A percentile compares a stretch with the other conserved stretches of the same genome.
These are phyloP conservation scores for Enteromius unitaeniatus DNA, from an alignment of 2,797 vertebrate species.

Conservation along the genomic window DNA sequence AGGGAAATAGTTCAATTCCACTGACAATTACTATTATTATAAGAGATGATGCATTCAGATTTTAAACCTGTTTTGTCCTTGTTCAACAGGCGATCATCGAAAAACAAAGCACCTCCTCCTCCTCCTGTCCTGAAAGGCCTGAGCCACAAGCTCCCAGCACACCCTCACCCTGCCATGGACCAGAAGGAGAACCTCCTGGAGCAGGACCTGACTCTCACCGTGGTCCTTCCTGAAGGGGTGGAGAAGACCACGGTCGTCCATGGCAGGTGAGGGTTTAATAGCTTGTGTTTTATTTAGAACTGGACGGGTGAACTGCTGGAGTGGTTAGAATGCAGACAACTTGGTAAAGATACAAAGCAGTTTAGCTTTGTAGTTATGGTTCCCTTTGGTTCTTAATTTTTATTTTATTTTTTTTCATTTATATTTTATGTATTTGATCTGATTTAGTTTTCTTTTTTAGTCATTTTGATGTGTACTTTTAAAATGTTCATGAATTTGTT, in stretches of 20 bases:
- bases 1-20: neutral
- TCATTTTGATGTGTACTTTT: too few relatives aligned
- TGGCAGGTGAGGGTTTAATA: slow-evolving; percentile 83
- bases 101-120: slow-evolving; percentile 91
- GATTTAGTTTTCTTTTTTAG: neutral
- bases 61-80: neutral
- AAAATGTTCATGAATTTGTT: too few relatives aligned
- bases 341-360: neutral
- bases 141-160: slow-evolving; percentile 76
- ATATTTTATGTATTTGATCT: too few relatives aligned
- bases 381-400: neutral
- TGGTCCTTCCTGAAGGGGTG: slow-evolving; percentile 89
- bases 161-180: slow-evolving; percentile 82
- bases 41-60: neutral
- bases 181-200: slow-evolving; percentile 88
- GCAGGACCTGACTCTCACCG: slow-evolving; percentile 87
- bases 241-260: slow-evolving; percentile 86
- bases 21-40: neutral
- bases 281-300: neutral
- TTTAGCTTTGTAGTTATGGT: neutral
- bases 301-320: neutral
- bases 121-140: slow-evolving; percentile 78
- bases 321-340: neutral
- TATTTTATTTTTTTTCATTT: too few relatives aligned
- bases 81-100: slow-evolving; percentile 85